Base-by-base conservation (phyloP, 2,113 vertebrate species). In the Epinephelus cyanopodus region DNA sequence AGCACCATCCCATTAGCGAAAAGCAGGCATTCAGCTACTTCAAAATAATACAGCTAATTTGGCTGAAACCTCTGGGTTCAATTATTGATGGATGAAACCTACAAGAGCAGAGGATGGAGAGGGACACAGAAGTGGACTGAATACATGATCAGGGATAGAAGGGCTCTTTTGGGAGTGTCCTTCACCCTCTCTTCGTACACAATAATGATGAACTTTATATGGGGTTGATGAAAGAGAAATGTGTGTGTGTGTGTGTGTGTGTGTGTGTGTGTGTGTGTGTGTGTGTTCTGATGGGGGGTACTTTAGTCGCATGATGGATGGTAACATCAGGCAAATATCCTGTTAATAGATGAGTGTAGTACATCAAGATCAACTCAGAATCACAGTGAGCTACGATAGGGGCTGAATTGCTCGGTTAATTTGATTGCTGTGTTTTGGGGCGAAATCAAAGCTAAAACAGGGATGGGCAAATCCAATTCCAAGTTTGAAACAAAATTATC, bases 11-110 rank as follows among this genome's bases (percentile, higher is more conserved):
- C 88, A 92, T 92, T 88, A 87, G 82, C 47, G 53, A 79, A 84
- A 88, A 83, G 84, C 77, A 74, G 79, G 73, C 83, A 50, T 91
- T 82, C 53, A 53, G 75, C 79, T 87, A 79, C 84, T 91, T 90
- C 83, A 92, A 89, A 89, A 86, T 83, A 92, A 92, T 92, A 76
- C 80, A 45, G 75, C 81, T 91, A 89, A 92, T 93, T 90, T 83
- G 74, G 78, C 83, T 82, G 81, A 84, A 86, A 86, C 86, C 85
- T 78, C 61, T 29, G 19, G 52, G 78, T 85, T 89, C 77, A 91
- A 92, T 92, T 89, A 90, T 88, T 88, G 83, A 89, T 93, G 86
- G 82, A 82, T 77, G 74, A 64, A 71, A 63, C 48, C 67, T 70
- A 57, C 47, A 64, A 64, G 84, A 81, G 88, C 33, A 64, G 65